Base-by-base conservation (phyloP, 2,888 invertebrate genomes). In the Trichopria drosophilae region DNA sequence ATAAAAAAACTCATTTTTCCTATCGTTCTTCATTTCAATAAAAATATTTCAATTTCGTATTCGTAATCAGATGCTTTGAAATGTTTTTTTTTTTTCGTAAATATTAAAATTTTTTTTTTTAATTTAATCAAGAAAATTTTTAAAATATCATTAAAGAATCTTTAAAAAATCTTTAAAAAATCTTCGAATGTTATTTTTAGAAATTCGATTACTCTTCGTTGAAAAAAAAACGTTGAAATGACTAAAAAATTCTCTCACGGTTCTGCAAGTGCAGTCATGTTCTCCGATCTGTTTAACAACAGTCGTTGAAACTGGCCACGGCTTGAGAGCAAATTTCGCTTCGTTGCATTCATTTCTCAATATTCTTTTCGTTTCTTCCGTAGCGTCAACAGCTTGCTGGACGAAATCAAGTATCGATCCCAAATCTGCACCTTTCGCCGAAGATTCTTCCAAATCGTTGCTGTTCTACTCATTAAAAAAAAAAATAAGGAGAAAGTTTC, bases 291-390 rank as follows among this genome's bases (percentile, higher is more conserved):
- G 54, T 39, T 56, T 63, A n/a, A 58, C 51, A 7, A 60, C 36
- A 3, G 59, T 24, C 6, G 57, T 62, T 58, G 68, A 65, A 15
- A 63, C 53, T 6, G 57, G 51, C 72, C 72, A 74, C 6, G 73
- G 68, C 37, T 65, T 64, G 19, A 75, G 55, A 42, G 62, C 67
- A 45, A 66, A 68, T 47, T 51, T 62, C 2, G 71, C 73, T 51
- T 72, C 69, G 7, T 70, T 65, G 39, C 72, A 72, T 46, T 74
- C 63, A 7, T 16, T 52, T 49, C 63, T 60, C 16, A 74, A 46
- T 20, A 61, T 47, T 32, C 43, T 49, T 49, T 65, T 73, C 2
- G 64, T 66, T 9, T 60, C 51, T 34, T 73, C 67, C 3, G 71
- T 69, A 5, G 58, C 51, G 18, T 28, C 15, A 12, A 69, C 52